Evolutionary conservation across 2,888 invertebrate species (phyloP).

Genomic region (Antheraea assamensis): DNA sequence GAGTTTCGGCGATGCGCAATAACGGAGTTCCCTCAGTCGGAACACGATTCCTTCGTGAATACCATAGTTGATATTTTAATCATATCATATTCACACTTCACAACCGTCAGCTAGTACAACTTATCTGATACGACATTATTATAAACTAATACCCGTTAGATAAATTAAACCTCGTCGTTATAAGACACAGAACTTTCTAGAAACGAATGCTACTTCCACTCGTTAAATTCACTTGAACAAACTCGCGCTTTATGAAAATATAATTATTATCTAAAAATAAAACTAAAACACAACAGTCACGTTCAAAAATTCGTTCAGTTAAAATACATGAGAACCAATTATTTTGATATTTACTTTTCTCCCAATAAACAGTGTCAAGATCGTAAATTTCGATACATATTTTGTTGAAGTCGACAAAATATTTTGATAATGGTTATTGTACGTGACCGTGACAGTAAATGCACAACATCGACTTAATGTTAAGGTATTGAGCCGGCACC

Average conservation of each 20-base stretch:
- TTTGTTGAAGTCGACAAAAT: not conserved
- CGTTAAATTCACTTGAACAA: not conserved
- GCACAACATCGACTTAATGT: not conserved
- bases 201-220: no score
- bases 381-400: not conserved
- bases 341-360: not conserved
- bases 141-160: not conserved
- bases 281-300: not conserved
- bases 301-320: not conserved
- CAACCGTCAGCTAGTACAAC: not conserved
- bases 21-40: not conserved
- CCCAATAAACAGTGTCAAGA: not conserved
- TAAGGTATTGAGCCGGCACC: not conserved
- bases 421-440: not conserved
- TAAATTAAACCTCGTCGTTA: no score
- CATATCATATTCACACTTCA: not conserved
- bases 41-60: not conserved
- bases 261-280: not conserved
- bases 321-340: not conserved
- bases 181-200: no score
- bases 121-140: not conserved
- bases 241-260: not conserved
- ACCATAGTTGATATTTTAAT: not conserved
- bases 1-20: no score
- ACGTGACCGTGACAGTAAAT: not conserved